Percentiles rank a stretch among this genome's conserved stretches.
Conservation (phyloP, 1,140 invertebrate genomes). For the Oedothorax gibbosus region DNA sequence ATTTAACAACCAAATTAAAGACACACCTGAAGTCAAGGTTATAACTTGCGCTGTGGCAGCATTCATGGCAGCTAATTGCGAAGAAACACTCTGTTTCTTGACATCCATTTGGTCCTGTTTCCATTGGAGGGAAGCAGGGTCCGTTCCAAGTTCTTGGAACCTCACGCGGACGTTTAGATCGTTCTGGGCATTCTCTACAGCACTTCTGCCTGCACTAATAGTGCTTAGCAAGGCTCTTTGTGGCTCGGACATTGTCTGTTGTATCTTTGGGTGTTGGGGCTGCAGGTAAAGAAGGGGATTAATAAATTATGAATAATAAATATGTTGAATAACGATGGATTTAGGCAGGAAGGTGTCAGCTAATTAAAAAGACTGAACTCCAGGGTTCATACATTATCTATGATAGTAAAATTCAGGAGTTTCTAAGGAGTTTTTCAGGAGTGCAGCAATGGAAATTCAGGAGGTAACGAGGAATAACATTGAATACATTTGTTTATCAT, state of each 20-base stretch:
- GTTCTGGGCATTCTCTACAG: constrained; percentile 87
- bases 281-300: constrained; percentile 65
- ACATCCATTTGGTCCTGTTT: constrained; percentile 93
- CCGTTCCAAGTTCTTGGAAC: constrained; percentile 84
- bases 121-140: constrained; percentile 89
- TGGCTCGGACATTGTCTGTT: constrained; percentile 82
- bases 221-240: constrained; percentile 91
- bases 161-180: constrained; percentile 78
- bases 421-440: no score
- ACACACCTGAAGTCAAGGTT: constrained; percentile 84
- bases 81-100: constrained; percentile 95
- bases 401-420: no score
- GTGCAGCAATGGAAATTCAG: no score
- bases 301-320: neutral
- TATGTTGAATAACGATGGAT: neutral
- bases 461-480: no score
- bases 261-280: constrained; percentile 88
- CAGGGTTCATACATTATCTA: no score
- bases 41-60: constrained; percentile 98
- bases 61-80: constrained; percentile 98
- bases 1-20: neutral
- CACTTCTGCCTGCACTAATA: constrained; percentile 86
- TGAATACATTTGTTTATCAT: no score
- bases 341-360: neutral
- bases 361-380: no score